Evolutionary conservation across 2,888 invertebrate species (phyloP), one percentile per base, ranked within the genome.

Genomic region (Altica lythri): DNA sequence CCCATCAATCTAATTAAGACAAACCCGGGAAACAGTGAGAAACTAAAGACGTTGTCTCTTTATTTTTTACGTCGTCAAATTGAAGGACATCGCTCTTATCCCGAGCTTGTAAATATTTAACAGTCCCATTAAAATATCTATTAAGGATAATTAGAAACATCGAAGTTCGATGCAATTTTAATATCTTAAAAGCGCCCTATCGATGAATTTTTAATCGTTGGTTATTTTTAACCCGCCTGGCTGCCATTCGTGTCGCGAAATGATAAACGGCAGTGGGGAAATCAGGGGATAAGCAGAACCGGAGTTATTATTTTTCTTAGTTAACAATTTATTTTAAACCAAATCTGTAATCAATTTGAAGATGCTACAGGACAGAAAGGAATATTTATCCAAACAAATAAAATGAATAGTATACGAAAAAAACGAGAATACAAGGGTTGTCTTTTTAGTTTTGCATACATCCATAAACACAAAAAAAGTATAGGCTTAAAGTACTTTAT

Each of bases 131-230:
- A 67, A 66, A 65, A 64, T 64, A 67, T 64, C 66, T 67, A 67
- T 68, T 67, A 64, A 63, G 62, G 65, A 68, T 72, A 72, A 73
- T 73, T 72, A 71, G 69, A 64, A 66, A 68, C 69, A 72, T 72
- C 66, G 68, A 71, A 68, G 63, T 71, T 69, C 66, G 69, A 70
- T 72, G 68, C 71, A 72, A 72, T 70, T 72, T 72, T 72, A 72
- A 73, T 73, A 68, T 63, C 66, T 68, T 69, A 70, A 72, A 71
- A 72, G 71, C 72, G 63, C 62, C 62, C 62, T 66, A 64, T 66
- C 64, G 59, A 65, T 68, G 62, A 65, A 68, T 65, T 64, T 61
- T 66, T 68, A 62, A 68, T 66, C 61, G 53, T 32, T 43, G 62
- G 61, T 61, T 66, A 66, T 65, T 66, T 66, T 66, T 64, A 64